These are phyloP conservation scores for Cheilinus undulatus DNA, from an alignment of 2,113 vertebrate species.

Conservation along the genomic window DNA sequence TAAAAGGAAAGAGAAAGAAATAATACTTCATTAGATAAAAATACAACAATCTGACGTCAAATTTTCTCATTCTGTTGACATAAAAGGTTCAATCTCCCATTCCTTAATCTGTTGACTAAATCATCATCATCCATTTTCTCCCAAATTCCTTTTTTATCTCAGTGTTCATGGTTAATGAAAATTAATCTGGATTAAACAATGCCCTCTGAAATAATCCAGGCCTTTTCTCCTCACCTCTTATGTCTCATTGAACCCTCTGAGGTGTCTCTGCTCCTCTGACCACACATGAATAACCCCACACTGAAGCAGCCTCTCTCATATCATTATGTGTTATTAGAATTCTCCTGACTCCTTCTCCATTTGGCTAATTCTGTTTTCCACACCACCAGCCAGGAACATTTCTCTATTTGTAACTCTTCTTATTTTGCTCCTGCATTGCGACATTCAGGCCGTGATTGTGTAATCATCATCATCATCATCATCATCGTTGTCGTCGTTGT, in stretches of 20 bases:
- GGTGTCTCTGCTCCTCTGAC: slow-evolving; percentile 18
- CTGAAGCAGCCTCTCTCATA: slow-evolving; percentile 29
- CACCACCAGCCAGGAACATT: slow-evolving; percentile 25
- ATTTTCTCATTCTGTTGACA: not conserved
- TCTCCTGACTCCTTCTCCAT: slow-evolving; percentile 21
- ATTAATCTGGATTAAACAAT: slow-evolving; percentile 14
- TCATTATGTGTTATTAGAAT: slow-evolving; percentile 27
- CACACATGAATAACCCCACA: slow-evolving; percentile 14
- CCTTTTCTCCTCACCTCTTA: slow-evolving; percentile 17
- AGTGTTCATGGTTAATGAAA: slow-evolving; percentile 17
- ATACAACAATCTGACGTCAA: not conserved
- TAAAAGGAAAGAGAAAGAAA: no score
- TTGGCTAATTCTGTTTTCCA: slow-evolving; percentile 41
- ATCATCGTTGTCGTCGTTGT: no score
- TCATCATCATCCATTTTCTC: not conserved
- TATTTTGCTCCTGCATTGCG: slow-evolving; percentile 70
- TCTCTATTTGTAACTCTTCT: slow-evolving; percentile 26
- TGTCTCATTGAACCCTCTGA: slow-evolving; percentile 18
- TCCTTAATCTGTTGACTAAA: not conserved
- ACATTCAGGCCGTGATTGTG: slow-evolving; percentile 68
- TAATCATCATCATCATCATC: slow-evolving; percentile 76
- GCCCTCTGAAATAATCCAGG: slow-evolving; percentile 1
- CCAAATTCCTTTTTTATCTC: not conserved
- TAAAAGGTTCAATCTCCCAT: not conserved
- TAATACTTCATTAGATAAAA: not conserved